These are phyloP conservation scores for Falco punctatus DNA, from an alignment of 2,113 vertebrate species.

Conservation along the genomic window DNA sequence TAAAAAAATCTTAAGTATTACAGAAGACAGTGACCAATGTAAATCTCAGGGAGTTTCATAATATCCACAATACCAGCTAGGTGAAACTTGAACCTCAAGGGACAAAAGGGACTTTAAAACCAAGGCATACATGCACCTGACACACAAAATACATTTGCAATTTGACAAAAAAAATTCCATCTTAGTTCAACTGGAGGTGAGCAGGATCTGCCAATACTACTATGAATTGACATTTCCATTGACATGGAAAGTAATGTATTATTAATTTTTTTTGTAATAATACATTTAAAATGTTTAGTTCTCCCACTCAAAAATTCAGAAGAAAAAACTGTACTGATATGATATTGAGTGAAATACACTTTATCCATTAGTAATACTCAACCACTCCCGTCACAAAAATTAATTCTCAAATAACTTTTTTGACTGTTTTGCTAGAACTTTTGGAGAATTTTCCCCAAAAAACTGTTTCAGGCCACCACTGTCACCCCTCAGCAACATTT, in stretches of 20 bases:
- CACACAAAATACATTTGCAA: not conserved
- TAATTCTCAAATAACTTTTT: not conserved
- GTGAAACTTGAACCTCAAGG: not conserved
- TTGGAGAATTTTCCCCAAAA: not conserved
- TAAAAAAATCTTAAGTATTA: not conserved
- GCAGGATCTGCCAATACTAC: not conserved
- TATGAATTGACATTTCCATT: not conserved
- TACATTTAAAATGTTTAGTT: not conserved
- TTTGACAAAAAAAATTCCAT: not conserved
- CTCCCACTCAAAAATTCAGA: not conserved
- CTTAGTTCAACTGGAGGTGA: not conserved
- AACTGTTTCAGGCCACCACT: not conserved
- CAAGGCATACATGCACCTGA: not conserved
- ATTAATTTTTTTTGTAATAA: not conserved
- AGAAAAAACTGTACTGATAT: not conserved
- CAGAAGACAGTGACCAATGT: not conserved
- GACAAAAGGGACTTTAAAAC: not conserved
- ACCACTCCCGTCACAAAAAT: not conserved
- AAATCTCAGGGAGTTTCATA: not conserved
- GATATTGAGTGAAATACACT: not conserved
- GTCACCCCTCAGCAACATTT: not conserved
- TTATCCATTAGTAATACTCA: not conserved
- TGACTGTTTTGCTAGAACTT: not conserved
- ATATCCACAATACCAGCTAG: not conserved
- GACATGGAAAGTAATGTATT: not conserved